Conservation (phyloP, 2,888 invertebrate species). For the Argynnis bischoffii region DNA sequence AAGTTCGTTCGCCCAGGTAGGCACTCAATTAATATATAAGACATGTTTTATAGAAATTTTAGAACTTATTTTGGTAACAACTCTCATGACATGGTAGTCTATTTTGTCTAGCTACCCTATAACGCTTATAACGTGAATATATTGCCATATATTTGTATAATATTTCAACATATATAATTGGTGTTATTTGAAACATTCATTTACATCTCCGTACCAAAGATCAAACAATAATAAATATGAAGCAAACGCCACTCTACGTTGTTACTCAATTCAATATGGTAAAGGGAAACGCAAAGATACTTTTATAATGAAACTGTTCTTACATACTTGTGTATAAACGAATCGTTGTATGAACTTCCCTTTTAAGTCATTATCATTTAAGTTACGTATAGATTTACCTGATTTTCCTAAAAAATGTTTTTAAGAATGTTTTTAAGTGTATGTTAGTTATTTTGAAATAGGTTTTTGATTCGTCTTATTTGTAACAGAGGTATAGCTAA, state of each 20-base stretch:
- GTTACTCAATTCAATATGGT: conserved; percentile 19
- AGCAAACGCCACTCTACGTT: conserved; percentile 6
- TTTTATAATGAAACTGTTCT: conserved; percentile 11
- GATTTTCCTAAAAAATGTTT: too few species aligned
- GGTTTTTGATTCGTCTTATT: too few species aligned
- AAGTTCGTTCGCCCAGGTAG: too few species aligned
- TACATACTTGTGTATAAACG: neutral
- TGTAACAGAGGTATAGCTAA: too few species aligned
- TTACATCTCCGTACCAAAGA: conserved; percentile 11
- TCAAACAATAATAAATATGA: conserved; percentile 17
- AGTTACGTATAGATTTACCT: neutral
- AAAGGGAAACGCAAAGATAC: conserved; percentile 20
- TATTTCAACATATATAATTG: conserved; percentile 9
- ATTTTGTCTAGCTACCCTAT: neutral
- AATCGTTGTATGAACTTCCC: neutral
- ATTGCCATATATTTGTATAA: neutral
- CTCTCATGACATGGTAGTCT: too few species aligned
- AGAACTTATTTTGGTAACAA: too few species aligned
- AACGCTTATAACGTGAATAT: neutral
- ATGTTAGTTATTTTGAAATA: too few species aligned
- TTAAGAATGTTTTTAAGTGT: too few species aligned
- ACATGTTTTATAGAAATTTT: too few species aligned
- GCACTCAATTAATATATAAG: too few species aligned
- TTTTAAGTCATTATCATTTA: neutral
- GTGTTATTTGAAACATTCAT: conserved; percentile 15